Evolutionary conservation across 2,888 invertebrate genomes (phyloP).

Genomic region (Chrysopilus asiliformis): DNA sequence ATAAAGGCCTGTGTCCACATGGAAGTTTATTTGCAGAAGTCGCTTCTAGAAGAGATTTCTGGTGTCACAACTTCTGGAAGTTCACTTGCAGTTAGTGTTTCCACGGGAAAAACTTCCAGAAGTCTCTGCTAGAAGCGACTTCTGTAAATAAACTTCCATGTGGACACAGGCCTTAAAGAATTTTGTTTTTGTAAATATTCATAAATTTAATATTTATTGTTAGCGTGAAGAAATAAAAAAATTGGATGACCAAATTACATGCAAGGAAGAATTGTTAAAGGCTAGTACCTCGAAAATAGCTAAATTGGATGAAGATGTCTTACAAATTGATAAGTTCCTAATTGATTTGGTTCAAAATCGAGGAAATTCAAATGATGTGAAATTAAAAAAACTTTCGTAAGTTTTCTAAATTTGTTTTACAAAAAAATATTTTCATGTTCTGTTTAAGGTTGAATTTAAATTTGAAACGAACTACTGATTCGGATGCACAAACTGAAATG

Average conservation of each 20-base stretch:
- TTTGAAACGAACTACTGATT: conserved; percentile 42
- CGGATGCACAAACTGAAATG: conserved; percentile 28
- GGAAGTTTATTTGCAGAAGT: conserved; percentile 1
- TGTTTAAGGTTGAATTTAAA: conserved; percentile 52
- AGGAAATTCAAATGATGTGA: conserved; percentile 38
- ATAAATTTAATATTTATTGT: conserved; percentile 4
- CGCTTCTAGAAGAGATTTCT: too few relatives aligned
- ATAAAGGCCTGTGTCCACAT: conserved; percentile 1
- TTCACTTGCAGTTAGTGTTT: too few relatives aligned
- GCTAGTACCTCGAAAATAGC: conserved; percentile 51
- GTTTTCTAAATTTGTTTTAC: conserved; percentile 12
- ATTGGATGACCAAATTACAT: conserved; percentile 51
- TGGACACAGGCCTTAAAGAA: too few relatives aligned
- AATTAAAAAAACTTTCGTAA: conserved; percentile 40
- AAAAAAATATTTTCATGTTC: neutral
- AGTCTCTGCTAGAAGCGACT: too few relatives aligned
- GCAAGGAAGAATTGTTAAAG: conserved; percentile 41
- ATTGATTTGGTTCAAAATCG: conserved; percentile 41
- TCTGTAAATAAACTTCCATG: too few relatives aligned
- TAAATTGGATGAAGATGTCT: conserved; percentile 53
- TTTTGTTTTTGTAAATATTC: conserved; percentile 1
- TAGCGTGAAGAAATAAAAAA: conserved; percentile 60
- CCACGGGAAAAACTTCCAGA: too few relatives aligned
- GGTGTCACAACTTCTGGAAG: too few relatives aligned
- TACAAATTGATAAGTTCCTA: conserved; percentile 47